Evolutionary conservation across 2,888 invertebrate genomes (phyloP), one percentile per base, ranked within the genome.

Genomic region (Synanthedon tipuliformis): DNA sequence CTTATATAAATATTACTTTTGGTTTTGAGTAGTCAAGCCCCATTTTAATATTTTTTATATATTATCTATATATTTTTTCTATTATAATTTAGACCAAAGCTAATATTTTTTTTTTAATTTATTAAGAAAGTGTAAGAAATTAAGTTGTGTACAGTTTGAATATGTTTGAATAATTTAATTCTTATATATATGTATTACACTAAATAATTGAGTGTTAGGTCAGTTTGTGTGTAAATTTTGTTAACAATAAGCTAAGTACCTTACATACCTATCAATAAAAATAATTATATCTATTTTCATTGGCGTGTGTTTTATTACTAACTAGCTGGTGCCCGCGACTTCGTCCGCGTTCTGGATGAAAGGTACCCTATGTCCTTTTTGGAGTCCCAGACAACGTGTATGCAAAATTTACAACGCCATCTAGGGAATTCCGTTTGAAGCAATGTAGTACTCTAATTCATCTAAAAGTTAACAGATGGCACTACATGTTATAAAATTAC

Each of bases 241-340:
- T 66, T 60, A 60, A 62, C 62, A 62, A 68, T 72, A 75, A 72
- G 66, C 64, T 73, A 69, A 64, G n/a, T 63, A 68, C 4, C 55
- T 56, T 61, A 70, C 68, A 10, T 73, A 71, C 71, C 72, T 75
- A 77, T 81, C 79, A 83, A 81, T 84, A 83, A 83, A 50, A 83
- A 74, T 83, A 82, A 82, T 73, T 77, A 71, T 75, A 80, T 75
- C 78, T 83, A 84, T 84, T 84, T 83, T 84, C 79, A 78, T 66
- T 60, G 8, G 34, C 15, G 4, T 7, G 45, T 13, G 45, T 45
- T 45, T 45, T 45, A 45, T 45, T 45, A 45, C 45, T 13, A 45
- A 45, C n/a, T n/a, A n/a, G n/a, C n/a, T n/a, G n/a, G n/a, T n/a
- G n/a, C n/a, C n/a, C n/a, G n/a, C n/a, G n/a, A n/a, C n/a, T n/a